A percentile compares a stretch with the other conserved stretches of the same genome.
Evolutionary conservation across 2,797 vertebrate genomes (phyloP).

Genomic region (Anisognathus igniventris): DNA sequence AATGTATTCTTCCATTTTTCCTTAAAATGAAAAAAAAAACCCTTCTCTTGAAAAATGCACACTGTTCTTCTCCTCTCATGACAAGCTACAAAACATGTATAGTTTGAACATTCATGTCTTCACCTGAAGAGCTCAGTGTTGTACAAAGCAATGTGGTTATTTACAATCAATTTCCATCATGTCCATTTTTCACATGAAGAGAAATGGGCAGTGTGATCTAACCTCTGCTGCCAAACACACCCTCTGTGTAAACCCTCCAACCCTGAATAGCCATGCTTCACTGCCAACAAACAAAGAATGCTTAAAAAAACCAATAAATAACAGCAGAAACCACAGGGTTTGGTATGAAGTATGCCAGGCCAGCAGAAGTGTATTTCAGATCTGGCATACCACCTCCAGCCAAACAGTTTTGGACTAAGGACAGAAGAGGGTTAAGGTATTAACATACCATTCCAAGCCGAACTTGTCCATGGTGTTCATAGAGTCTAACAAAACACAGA

Average conservation of each 20-base stretch:
- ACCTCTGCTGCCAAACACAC: background rate
- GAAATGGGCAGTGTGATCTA: background rate
- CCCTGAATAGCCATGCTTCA: background rate
- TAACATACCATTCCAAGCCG: conserved; percentile 92
- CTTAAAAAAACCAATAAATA: no score
- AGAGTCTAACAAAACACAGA: conserved; percentile 77
- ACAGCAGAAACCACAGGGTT: background rate
- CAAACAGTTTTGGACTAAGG: background rate
- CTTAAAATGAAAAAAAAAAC: background rate
- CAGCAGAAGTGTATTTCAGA: background rate
- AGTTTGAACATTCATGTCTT: background rate
- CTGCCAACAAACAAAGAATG: background rate
- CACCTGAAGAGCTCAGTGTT: background rate
- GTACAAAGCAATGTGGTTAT: background rate
- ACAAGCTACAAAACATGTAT: background rate
- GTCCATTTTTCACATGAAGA: background rate
- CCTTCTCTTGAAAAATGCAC: background rate
- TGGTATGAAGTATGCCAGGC: background rate
- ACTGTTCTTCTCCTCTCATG: background rate
- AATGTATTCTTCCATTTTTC: background rate
- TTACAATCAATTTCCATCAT: background rate
- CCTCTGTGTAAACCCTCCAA: background rate
- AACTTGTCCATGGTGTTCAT: conserved; percentile 90
- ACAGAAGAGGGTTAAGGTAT: background rate
- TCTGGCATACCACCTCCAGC: background rate